Conservation (phyloP, 2,113 vertebrate genomes). For the Agapornis roseicollis region DNA sequence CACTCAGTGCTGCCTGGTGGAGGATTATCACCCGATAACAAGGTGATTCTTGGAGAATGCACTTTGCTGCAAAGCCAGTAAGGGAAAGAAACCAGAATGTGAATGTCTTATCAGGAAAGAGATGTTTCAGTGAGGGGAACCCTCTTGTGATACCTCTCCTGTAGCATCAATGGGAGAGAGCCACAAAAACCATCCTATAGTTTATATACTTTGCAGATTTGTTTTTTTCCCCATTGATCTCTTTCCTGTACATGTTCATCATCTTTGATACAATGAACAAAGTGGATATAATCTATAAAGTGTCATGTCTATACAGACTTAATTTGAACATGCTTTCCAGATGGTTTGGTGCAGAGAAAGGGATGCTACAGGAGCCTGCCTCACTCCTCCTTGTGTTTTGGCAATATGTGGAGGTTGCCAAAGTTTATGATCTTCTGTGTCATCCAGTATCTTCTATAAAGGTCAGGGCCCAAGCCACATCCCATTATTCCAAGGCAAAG, state of each 20-base stretch:
- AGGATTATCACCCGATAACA: slow-evolving; percentile 26
- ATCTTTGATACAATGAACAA: not conserved
- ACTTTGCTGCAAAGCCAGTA: not conserved
- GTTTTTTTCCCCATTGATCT: not conserved
- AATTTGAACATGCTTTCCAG: not conserved
- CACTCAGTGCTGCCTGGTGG: not conserved
- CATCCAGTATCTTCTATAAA: not conserved
- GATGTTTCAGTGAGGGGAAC: not conserved
- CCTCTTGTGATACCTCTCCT: not conserved
- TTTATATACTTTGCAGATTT: not conserved
- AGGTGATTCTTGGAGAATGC: not conserved
- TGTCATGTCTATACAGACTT: not conserved
- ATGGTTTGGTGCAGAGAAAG: not conserved
- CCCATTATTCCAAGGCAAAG: not conserved
- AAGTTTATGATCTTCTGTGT: not conserved
- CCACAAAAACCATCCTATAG: accelerated
- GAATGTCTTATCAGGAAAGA: not conserved
- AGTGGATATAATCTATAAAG: not conserved
- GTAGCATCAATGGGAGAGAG: not conserved
- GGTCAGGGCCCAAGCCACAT: not conserved
- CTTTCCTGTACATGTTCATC: not conserved
- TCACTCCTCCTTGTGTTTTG: not conserved
- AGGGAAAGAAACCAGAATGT: not conserved
- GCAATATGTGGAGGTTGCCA: not conserved
- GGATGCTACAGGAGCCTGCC: not conserved